A percentile compares a stretch with the other conserved stretches of the same genome.
These are phyloP conservation scores for Clarias laeviceps DNA, from an alignment of 2,797 vertebrate species.

Conservation along the genomic window DNA sequence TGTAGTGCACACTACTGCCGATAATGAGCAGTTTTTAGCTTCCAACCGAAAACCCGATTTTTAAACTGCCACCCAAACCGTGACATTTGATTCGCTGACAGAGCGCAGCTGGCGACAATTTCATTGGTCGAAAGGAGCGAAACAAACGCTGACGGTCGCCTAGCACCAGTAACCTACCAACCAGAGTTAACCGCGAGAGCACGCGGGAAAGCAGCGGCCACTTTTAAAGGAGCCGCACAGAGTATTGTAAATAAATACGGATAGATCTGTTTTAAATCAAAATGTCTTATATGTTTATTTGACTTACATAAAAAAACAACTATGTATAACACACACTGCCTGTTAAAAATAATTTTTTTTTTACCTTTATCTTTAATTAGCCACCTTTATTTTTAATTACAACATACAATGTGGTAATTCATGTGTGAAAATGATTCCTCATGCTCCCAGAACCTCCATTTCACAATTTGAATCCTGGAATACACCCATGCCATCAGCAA, in stretches of 20 bases:
- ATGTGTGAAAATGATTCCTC: too few relatives aligned
- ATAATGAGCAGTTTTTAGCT: not conserved
- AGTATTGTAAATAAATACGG: not conserved
- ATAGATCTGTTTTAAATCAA: not conserved
- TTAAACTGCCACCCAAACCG: constrained; percentile 72
- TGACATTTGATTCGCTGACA: constrained; percentile 65
- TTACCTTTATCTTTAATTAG: too few relatives aligned
- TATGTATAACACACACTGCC: too few relatives aligned
- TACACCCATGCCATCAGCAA: too few relatives aligned
- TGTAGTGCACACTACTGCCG: not conserved
- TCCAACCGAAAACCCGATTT: constrained; percentile 38
- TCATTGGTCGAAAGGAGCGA: constrained; percentile 66
- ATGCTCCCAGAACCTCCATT: too few relatives aligned
- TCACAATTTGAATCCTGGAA: too few relatives aligned
- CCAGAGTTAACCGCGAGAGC: constrained; percentile 59
- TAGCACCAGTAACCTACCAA: constrained; percentile 51
- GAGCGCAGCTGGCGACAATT: not conserved
- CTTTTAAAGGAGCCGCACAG: constrained; percentile 8
- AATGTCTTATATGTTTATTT: too few relatives aligned
- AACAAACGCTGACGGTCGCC: constrained; percentile 62
- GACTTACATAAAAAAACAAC: too few relatives aligned
- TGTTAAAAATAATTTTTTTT: too few relatives aligned
- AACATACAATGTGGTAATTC: too few relatives aligned
- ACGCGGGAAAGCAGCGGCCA: constrained; percentile 18
- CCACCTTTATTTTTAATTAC: too few relatives aligned